Evolutionary conservation across 37 sponge, comb jelly and placozoan genomes (phyloP), one percentile per base, ranked within the genome.

Genomic region (Aphrocallistes beatrix): DNA sequence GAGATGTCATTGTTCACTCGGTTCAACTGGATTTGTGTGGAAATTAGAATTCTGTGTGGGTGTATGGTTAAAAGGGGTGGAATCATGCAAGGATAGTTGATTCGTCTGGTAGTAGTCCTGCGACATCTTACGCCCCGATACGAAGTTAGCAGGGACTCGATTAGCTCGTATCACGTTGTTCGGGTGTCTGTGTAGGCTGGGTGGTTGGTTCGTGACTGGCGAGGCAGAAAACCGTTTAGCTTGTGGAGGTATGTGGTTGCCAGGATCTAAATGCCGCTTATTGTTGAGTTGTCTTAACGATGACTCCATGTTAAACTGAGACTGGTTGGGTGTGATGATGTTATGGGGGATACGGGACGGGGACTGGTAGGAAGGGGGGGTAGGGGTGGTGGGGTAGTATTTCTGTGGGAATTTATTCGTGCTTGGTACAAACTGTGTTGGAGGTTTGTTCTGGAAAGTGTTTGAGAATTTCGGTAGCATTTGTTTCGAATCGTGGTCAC

Each of bases 51-150:
- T 21, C 8, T 60, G 75, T 19, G 75, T 3, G 75, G 25, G 10
- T 28, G 75, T 28, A 13, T 60, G 75, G 34, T 60, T 60, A 28
- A 60, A 60, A 3, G 21, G 28, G 8, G 75, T 3, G 34, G 3
- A 60, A 13, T 60, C 75, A 28, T 60, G 75, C n/a, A 30, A 25
- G 10, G 75, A 30, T 28, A 19, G 25, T 13, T 60, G 75, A 30
- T 60, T 60, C n/a, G 75, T 3, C 10, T 3, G 75, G 75, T 60
- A 60, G 34, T 25, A 25, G 34, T 60, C n/a, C 75, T 21, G 32
- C 25, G 75, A 60, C 8, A 60, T 32, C n/a, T 60, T 60, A 60
- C 75, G 75, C 75, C 75, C 75, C n/a, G 75, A 60, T 30, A 60
- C 75, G 21, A 32, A 60, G 75, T 3, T 60, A 13, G 75, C 28